A percentile compares a stretch with the other conserved stretches of the same genome.
Evolutionary conservation across 2,797 vertebrate genomes (phyloP).

Genomic region (Gadopsis marmoratus): DNA sequence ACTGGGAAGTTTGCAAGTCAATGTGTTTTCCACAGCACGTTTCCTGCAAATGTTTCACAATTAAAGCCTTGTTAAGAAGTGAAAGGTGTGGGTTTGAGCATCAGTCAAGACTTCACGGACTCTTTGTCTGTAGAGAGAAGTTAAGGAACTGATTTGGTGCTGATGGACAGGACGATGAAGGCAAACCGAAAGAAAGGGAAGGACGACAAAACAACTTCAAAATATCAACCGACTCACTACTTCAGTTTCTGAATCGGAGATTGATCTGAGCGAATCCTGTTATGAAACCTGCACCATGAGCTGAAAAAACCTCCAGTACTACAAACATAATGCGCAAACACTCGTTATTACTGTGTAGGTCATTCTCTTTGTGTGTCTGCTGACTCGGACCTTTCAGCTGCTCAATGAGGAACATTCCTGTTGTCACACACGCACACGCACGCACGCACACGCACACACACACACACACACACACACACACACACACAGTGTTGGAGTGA

Average conservation of each 20-base stretch:
- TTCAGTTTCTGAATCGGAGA: not conserved
- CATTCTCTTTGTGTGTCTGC: slow-evolving; percentile 44
- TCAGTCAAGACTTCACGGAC: no score
- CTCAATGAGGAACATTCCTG: slow-evolving; percentile 70
- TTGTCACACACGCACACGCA: slow-evolving; percentile 24
- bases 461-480: not conserved
- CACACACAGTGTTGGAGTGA: not conserved
- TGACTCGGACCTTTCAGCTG: slow-evolving; percentile 32
- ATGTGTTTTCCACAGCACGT: no score
- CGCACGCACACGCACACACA: slow-evolving; percentile 8
- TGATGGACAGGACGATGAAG: not conserved
- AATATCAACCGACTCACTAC: not conserved
- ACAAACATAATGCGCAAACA: no score
- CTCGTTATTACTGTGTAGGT: slow-evolving; percentile 16
- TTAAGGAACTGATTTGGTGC: not conserved
- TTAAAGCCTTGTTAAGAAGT: no score
- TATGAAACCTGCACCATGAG: not conserved
- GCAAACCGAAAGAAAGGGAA: no score
- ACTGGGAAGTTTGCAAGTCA: no score
- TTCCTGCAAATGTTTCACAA: no score
- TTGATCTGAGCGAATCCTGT: not conserved
- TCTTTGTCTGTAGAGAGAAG: not conserved
- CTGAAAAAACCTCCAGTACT: not conserved
- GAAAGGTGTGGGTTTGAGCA: no score
- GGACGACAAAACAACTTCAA: no score